phyloP scores from a whole-genome alignment of 2,113 vertebrate genomes.

The Rutilus rutilus region DNA sequence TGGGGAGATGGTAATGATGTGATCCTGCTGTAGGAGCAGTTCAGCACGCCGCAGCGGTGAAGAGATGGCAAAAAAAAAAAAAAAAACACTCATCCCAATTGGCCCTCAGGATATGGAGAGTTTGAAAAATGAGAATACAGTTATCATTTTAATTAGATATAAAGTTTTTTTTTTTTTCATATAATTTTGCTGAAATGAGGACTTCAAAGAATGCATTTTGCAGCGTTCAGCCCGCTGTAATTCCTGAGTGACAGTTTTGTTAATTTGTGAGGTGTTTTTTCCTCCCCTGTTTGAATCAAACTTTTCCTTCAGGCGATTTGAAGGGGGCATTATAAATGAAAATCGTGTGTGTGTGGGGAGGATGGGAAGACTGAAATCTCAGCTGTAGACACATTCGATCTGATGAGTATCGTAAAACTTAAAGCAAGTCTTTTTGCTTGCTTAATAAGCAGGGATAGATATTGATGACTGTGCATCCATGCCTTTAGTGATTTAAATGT shows the following conservation, averaged over 20 bases:
- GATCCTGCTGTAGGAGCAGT: constrained; percentile 99
- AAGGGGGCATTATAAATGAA: constrained; percentile 75
- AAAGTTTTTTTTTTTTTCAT: constrained; percentile 89
- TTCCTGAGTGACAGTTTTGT: constrained; percentile 96
- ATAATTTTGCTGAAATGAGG: constrained; percentile 93
- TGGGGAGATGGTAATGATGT: constrained; percentile 99
- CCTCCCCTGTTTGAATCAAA: constrained; percentile 60
- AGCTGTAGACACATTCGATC: background rate
- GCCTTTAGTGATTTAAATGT: background rate
- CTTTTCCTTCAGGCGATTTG: constrained; percentile 90
- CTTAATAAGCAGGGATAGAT: background rate
- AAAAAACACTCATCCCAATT: constrained; percentile 96
- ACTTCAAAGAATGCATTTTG: constrained; percentile 99
- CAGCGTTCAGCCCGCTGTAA: constrained; percentile 86
- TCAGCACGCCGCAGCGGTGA: constrained; percentile 83
- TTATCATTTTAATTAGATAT: constrained; percentile 99
- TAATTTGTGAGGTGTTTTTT: constrained; percentile 86
- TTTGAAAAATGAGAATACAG: constrained; percentile 99
- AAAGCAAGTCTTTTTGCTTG: background rate
- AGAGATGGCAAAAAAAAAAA: constrained; percentile 67
- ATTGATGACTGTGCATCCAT: constrained; percentile 2
- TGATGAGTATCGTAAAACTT: background rate
- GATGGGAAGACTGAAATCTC: background rate
- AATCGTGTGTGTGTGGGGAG: background rate
- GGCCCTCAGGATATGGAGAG: constrained; percentile 98